phyloP scores from a whole-genome alignment of 2,888 invertebrate species.

The Coleophora deauratella region DNA sequence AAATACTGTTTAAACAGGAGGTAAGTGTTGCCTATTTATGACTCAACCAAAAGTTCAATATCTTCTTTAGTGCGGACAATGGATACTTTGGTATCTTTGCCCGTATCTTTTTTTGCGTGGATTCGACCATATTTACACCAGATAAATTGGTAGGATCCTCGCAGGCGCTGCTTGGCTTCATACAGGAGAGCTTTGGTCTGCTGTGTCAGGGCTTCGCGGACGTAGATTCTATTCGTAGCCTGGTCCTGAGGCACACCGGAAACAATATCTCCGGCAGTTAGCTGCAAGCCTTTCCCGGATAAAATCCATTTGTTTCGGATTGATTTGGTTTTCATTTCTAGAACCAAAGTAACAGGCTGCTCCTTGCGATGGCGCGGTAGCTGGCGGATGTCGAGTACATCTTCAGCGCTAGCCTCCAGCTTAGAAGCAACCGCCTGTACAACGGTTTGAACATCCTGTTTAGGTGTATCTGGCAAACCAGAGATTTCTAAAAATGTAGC shows the following conservation, averaged over 20 bases:
- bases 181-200: neutral
- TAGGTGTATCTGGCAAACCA: slow-evolving; percentile 10
- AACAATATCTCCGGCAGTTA: neutral
- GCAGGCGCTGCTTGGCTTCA: neutral
- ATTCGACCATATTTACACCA: neutral
- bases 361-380: slow-evolving; percentile 1
- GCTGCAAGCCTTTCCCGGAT: neutral
- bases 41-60: too few species aligned
- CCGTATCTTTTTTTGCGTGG: neutral
- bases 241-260: neutral
- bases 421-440: slow-evolving; percentile 6
- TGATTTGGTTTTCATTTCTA: neutral
- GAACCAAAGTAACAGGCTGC: neutral
- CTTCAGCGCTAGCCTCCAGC: slow-evolving; percentile 3
- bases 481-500: slow-evolving; percentile 9
- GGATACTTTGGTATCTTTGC: neutral
- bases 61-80: too few species aligned
- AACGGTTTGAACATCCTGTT: slow-evolving; percentile 1
- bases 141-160: neutral
- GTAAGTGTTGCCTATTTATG: too few species aligned
- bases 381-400: slow-evolving; percentile 1
- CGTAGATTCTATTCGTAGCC: neutral
- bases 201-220: neutral
- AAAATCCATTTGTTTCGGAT: neutral
- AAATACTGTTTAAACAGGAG: too few species aligned